Base-by-base conservation (phyloP, 2,797 vertebrate species). In the Synanceia verrucosa region DNA sequence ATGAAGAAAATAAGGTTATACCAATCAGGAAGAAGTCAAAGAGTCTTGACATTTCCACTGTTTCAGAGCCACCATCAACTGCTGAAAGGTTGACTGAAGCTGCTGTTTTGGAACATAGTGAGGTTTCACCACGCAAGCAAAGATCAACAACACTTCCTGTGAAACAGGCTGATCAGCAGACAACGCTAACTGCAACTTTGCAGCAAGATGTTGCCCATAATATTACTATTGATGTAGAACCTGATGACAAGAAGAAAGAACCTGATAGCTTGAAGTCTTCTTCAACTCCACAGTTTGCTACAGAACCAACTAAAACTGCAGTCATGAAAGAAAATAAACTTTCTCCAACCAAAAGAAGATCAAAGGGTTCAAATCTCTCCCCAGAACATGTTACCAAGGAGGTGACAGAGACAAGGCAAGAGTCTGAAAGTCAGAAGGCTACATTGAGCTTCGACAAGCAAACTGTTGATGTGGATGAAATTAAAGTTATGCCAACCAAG, bases 291-390 rank as follows among this genome's bases (percentile, higher is more conserved):
- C 39, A 51, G 16, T 3, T 8, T 4, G 26, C 43, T 47, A n/a
- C 9, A 29, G 39, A 57, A 57, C 3, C 18, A 56, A 21, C 13
- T 23, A 31, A 65, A 50, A 28, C 28, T 23, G 4, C 6, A 43
- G 41, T 6, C 16, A 24, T 31, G 2, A 19, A 61, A 43, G 39
- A 55, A 29, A 46, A 19, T 18, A 47, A 43, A 21, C 52, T 43
- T 43, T 72, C 56, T 18, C 66, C 70, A 36, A 48, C 57, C n/a
- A 75, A 84, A 63, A 67, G 64, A 51, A 70, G 10, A 34, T 44
- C 57, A 6, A 74, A 69, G 26, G 24, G 18, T 43, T 6, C 12
- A 24, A 66, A 62, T 1, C 4, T 37, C 1, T 31, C 2, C 4
- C 14, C 28, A 34, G 59, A 76, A 31, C 29, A 26, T 52, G 10